These are phyloP conservation scores for Orius laevigatus DNA, from an alignment of 1,140 invertebrate genomes.

Conservation along the genomic window DNA sequence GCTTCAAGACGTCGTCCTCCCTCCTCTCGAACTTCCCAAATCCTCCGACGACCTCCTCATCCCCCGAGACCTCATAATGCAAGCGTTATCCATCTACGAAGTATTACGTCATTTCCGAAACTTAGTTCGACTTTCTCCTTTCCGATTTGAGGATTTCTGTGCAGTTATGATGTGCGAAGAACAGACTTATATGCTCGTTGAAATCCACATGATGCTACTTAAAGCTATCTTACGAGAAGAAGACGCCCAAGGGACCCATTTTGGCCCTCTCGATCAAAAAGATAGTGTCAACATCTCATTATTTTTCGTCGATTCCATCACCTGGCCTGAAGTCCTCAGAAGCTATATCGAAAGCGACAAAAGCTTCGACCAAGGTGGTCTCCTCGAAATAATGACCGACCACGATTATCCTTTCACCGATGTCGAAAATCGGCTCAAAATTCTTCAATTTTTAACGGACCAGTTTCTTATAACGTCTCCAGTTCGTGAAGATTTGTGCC, in stretches of 20 bases:
- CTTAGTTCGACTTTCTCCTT: constrained; percentile 78
- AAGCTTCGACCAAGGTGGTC: constrained; percentile 52
- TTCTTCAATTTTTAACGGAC: constrained; percentile 83
- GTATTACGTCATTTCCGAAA: constrained; percentile 80
- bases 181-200: constrained; percentile 73
- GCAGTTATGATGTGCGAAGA: constrained; percentile 80
- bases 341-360: constrained; percentile 79
- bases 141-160: constrained; percentile 92
- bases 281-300: constrained; percentile 88
- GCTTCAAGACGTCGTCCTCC: constrained; percentile 60
- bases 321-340: constrained; percentile 83
- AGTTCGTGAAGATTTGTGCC: constrained; percentile 79
- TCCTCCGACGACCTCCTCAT: constrained; percentile 83
- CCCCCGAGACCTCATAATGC: constrained; percentile 58
- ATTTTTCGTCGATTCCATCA: constrained; percentile 82
- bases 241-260: constrained; percentile 85
- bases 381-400: constrained; percentile 40
- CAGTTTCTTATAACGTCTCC: constrained; percentile 86
- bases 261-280: constrained; percentile 89
- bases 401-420: constrained; percentile 80
- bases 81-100: constrained; percentile 78
- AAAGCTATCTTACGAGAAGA: constrained; percentile 86
- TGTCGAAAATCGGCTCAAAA: constrained; percentile 64
- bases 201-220: constrained; percentile 82
- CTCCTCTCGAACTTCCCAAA: constrained; percentile 57